These are phyloP conservation scores for Cotesia typhae DNA, from an alignment of 1,140 invertebrate species.

Conservation along the genomic window DNA sequence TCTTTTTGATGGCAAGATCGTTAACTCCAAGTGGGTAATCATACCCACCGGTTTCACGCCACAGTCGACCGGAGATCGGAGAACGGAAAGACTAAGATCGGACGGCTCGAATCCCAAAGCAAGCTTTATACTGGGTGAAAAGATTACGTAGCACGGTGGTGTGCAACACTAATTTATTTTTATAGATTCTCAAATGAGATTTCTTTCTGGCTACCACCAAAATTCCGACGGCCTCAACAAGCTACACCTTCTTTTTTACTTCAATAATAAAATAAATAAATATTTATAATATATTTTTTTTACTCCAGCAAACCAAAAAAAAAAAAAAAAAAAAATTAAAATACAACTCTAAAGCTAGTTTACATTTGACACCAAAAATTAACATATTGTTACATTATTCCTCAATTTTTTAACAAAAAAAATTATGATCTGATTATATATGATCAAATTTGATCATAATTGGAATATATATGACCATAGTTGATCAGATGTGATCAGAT, in stretches of 20 bases:
- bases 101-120: constrained; percentile 27
- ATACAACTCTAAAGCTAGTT: too few relatives aligned
- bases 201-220: constrained; percentile 24
- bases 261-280: constrained; percentile 3
- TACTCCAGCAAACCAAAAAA: not conserved
- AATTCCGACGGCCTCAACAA: constrained; percentile 10
- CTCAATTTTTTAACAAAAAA: too few relatives aligned
- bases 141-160: constrained; percentile 38
- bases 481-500: too few relatives aligned
- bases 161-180: constrained; percentile 40
- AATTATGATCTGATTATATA: too few relatives aligned
- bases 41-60: constrained; percentile 44
- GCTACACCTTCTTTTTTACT: not conserved
- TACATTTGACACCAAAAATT: too few relatives aligned
- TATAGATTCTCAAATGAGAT: constrained; percentile 37
- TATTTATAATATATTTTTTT: not conserved
- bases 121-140: constrained; percentile 42
- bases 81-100: too few relatives aligned
- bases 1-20: constrained; percentile 35
- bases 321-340: too few relatives aligned
- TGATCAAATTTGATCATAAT: too few relatives aligned
- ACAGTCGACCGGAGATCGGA: constrained; percentile 21
- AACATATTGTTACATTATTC: too few relatives aligned
- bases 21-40: constrained; percentile 45
- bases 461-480: too few relatives aligned